phyloP scores from a whole-genome alignment of 2,113 vertebrate species.

The Colaptes auratus region DNA sequence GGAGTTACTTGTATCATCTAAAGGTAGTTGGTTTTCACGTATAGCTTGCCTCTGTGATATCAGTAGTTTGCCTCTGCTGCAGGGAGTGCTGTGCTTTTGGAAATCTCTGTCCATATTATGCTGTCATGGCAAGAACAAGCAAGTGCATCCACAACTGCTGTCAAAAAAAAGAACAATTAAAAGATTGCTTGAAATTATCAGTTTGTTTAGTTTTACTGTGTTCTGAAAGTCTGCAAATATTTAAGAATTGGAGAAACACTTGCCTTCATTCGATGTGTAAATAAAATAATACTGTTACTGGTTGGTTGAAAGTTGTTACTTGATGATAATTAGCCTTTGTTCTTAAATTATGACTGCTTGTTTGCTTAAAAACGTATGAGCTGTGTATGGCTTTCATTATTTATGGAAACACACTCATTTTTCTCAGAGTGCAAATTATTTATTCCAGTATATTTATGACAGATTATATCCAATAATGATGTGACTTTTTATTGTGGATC shows the following conservation, averaged over 20 bases:
- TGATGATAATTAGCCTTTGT: conserved; percentile 7
- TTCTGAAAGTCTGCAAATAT: background rate
- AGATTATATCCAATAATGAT: background rate
- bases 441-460: conserved; percentile 28
- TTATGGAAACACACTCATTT: background rate
- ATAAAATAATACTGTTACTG: conserved; percentile 22
- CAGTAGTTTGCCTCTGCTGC: background rate
- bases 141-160: background rate
- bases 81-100: conserved; percentile 15
- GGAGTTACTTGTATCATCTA: background rate
- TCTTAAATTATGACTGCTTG: background rate
- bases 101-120: background rate
- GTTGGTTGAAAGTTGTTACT: background rate
- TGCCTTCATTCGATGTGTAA: conserved; percentile 26
- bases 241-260: background rate
- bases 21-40: background rate
- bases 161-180: background rate
- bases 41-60: background rate
- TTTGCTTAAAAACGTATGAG: background rate
- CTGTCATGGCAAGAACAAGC: background rate
- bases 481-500: background rate
- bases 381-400: conserved; percentile 16
- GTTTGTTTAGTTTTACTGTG: background rate
- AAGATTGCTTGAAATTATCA: background rate
- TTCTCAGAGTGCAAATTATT: conserved; percentile 23